phyloP scores from a whole-genome alignment of 2,888 invertebrate genomes.

The Trichopoda pennipes region DNA sequence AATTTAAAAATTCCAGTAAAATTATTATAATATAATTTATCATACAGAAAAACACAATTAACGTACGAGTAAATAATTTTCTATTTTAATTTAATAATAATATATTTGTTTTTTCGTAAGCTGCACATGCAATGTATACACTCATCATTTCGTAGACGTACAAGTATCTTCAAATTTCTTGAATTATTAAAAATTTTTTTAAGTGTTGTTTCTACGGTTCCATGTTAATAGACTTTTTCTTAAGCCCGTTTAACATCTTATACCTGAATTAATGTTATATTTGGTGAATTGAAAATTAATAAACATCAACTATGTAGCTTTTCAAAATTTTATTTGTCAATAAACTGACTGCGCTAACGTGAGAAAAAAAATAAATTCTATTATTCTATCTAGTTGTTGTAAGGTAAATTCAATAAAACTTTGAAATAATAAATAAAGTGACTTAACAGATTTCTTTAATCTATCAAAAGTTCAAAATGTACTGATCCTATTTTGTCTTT shows the following conservation, averaged over 20 bases:
- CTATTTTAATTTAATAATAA: conserved; percentile 5
- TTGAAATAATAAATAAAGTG: conserved; percentile 50
- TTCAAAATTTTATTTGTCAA: not conserved
- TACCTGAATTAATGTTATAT: conserved; percentile 50
- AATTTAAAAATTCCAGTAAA: not conserved
- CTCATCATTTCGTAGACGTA: too few relatives aligned
- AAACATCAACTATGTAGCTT: conserved; percentile 40
- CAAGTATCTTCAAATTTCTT: conserved; percentile 17
- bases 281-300: conserved; percentile 68
- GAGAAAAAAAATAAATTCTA: conserved; percentile 3
- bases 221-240: not conserved
- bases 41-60: conserved; percentile 4
- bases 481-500: conserved; percentile 86
- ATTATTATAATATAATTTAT: not conserved
- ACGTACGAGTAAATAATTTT: conserved; percentile 45
- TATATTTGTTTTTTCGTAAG: not conserved
- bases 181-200: conserved; percentile 3
- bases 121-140: too few relatives aligned
- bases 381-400: conserved; percentile 33
- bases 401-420: conserved; percentile 37
- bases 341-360: not conserved
- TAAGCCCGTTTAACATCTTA: conserved; percentile 35
- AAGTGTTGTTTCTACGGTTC: not conserved
- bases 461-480: conserved; percentile 87
- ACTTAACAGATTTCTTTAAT: conserved; percentile 73